phyloP scores from a whole-genome alignment of 2,888 invertebrate species.

The Eumacrocentrus americanus region DNA sequence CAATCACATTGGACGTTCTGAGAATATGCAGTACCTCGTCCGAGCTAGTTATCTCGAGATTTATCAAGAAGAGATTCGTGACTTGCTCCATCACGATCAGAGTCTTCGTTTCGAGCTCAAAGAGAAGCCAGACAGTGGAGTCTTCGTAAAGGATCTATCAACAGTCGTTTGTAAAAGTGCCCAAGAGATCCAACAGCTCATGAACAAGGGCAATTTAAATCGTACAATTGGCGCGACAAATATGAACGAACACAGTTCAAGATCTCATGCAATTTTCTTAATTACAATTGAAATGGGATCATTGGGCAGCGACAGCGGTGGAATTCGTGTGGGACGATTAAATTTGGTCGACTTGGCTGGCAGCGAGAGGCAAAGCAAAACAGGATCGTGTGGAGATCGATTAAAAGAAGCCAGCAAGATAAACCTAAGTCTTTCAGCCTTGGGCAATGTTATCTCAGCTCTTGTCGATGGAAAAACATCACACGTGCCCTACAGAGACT shows the following conservation, averaged over 20 bases:
- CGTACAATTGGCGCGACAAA: slow-evolving; percentile 95
- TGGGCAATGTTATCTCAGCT: slow-evolving; percentile 98
- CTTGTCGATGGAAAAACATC: slow-evolving; percentile 90
- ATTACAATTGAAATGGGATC: slow-evolving; percentile 95
- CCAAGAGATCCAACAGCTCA: slow-evolving; percentile 90
- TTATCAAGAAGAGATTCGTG: slow-evolving; percentile 89
- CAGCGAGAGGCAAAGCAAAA: slow-evolving; percentile 96
- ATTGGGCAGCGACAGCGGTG: slow-evolving; percentile 65
- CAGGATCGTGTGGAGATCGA: slow-evolving; percentile 91
- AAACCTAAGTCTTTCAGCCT: slow-evolving; percentile 93
- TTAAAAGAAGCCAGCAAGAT: slow-evolving; percentile 97
- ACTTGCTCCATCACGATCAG: slow-evolving; percentile 71
- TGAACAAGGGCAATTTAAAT: slow-evolving; percentile 92
- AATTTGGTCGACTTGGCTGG: slow-evolving; percentile 98
- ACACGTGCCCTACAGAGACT: slow-evolving; percentile 97
- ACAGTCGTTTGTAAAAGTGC: slow-evolving; percentile 94
- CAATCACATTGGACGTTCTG: slow-evolving; percentile 88
- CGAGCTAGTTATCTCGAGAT: slow-evolving; percentile 97
- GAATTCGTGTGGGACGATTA: slow-evolving; percentile 84
- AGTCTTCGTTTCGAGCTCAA: slow-evolving; percentile 74
- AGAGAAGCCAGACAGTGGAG: slow-evolving; percentile 82
- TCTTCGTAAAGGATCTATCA: slow-evolving; percentile 94
- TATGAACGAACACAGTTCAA: slow-evolving; percentile 98
- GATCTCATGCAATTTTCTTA: slow-evolving; percentile 98
- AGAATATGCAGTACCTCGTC: slow-evolving; percentile 94